These are phyloP conservation scores for Ataeniobius toweri DNA, from an alignment of 2,797 vertebrate species.

Conservation along the genomic window DNA sequence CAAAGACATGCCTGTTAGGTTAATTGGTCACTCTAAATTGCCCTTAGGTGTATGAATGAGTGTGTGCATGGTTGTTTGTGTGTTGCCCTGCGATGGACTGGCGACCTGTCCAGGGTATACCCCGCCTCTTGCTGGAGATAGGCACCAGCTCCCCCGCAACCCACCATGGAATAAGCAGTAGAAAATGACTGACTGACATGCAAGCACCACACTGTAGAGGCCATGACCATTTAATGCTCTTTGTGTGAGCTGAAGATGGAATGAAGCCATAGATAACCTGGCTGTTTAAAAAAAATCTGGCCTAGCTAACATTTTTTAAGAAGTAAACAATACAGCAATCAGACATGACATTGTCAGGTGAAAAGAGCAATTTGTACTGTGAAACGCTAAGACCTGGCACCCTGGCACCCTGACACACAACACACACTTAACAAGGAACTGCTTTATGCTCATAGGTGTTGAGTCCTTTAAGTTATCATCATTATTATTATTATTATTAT, in stretches of 20 bases:
- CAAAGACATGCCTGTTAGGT: too few species aligned
- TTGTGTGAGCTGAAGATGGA: neutral
- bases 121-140: too few species aligned
- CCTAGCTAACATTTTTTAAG: neutral
- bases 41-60: too few species aligned
- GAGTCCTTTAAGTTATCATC: neutral
- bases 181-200: too few species aligned
- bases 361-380: neutral
- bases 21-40: too few species aligned
- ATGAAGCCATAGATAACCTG: neutral
- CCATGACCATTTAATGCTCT: neutral
- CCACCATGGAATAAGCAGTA: too few species aligned
- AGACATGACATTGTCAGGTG: neutral
- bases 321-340: neutral
- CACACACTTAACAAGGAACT: neutral
- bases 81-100: too few species aligned
- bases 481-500: neutral
- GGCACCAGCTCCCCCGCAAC: too few species aligned
- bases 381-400: neutral
- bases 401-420: neutral
- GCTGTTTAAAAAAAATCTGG: neutral
- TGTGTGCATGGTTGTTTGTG: too few species aligned
- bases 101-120: too few species aligned
- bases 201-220: neutral
- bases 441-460: constrained; percentile 2